Base-by-base conservation (phyloP, 1,140 invertebrate genomes). In the Brevipalpus yothersi region DNA sequence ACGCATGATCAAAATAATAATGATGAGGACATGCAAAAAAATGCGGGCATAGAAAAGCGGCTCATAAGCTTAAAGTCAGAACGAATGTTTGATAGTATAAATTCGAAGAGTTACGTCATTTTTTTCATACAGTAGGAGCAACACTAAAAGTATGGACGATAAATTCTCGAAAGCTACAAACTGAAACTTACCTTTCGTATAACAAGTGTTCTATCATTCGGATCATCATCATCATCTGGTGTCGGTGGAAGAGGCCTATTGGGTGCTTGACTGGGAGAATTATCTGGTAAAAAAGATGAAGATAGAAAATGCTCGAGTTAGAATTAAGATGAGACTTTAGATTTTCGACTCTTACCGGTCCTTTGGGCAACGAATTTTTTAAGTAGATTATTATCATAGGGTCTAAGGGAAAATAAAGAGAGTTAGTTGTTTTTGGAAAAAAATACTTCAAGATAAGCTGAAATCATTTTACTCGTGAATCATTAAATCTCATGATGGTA, bases 121-220 rank as follows among this genome's bases (percentile, higher is more conserved):
- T 31, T 31, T 31, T 31, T n/a, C n/a, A n/a, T n/a, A n/a, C 31
- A 31, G 31, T 31, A 3, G 31, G 5, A 31, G 5, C 31, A 31
- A 5, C 2, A 31, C 5, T 5, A 2, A 31, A 31, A 31, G 31
- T 5, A 31, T 31, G 5, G 31, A 31, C 5, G 5, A 5, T 3
- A 5, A 31, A 31, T 31, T 31, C 5, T 2, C 2, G 31, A 31
- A 31, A 31, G 31, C 2, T 31, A 3, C 5, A 31, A 31, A 31
- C 2, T 31, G 10, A 45, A 45, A 67, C 82, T 83, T 77, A 90
- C 86, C 79, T 86, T 78, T 79, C 78, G 79, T 75, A 86, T 83
- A 66, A 92, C 86, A 70, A 93, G 76, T 59, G 89, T 93, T 67
- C 84, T 78, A 71, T 91, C 86, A 60, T 82, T 81, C 57, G 78